Evolutionary conservation across 2,888 invertebrate genomes (phyloP).

Genomic region (Diaprepes abbreviatus): DNA sequence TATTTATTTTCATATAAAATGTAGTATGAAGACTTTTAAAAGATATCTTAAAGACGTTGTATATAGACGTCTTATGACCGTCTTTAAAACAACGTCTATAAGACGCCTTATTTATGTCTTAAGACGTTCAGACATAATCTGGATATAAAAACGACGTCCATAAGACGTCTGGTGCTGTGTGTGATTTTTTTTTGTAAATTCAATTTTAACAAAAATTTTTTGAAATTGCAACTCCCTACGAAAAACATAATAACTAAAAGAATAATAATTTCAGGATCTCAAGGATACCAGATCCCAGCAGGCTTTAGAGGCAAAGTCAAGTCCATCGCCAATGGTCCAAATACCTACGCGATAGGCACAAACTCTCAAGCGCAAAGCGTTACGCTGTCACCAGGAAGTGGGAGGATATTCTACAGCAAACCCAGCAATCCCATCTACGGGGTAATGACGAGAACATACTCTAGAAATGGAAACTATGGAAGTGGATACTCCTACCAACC

Average conservation of each 20-base stretch:
- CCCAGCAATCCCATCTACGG: constrained; percentile 62
- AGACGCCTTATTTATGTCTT: too few relatives aligned
- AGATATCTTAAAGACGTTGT: too few relatives aligned
- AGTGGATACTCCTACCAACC: constrained; percentile 64
- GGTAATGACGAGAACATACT: constrained; percentile 61
- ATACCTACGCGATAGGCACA: constrained; percentile 73
- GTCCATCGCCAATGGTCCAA: constrained; percentile 75
- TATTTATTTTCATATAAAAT: too few relatives aligned
- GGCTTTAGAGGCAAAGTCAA: constrained; percentile 78
- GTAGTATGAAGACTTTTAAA: too few relatives aligned
- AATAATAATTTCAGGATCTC: constrained; percentile 67
- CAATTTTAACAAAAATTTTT: not conserved
- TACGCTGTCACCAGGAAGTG: constrained; percentile 63
- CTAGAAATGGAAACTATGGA: constrained; percentile 60
- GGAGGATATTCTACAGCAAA: constrained; percentile 61
- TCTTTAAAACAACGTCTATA: too few relatives aligned
- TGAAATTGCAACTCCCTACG: not conserved
- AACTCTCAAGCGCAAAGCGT: constrained; percentile 80
- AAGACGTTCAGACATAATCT: too few relatives aligned
- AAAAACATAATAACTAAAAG: not conserved
- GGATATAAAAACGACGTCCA: too few relatives aligned
- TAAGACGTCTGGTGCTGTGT: too few relatives aligned
- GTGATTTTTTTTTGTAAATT: too few relatives aligned
- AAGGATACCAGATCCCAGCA: constrained; percentile 74
- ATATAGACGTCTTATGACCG: too few relatives aligned